Conservation (phyloP, 2,888 invertebrate genomes). For the Pristionchus exspectatus region DNA sequence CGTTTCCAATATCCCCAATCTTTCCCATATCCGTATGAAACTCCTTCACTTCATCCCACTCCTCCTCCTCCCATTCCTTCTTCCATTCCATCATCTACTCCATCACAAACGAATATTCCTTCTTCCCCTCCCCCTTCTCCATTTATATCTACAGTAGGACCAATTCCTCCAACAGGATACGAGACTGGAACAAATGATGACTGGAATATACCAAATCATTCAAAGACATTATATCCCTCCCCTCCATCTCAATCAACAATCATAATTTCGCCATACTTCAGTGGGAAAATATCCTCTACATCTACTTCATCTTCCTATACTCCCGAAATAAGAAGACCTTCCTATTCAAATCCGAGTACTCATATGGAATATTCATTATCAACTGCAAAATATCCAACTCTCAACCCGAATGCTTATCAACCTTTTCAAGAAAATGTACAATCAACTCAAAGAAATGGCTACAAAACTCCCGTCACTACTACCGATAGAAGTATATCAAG, state of each 20-base stretch:
- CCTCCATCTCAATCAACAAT: neutral
- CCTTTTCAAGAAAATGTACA: neutral
- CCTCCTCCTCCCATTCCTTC: neutral
- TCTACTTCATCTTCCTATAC: neutral
- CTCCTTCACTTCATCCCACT: neutral
- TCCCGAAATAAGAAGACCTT: neutral
- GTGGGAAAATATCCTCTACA: neutral
- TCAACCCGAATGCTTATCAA: neutral
- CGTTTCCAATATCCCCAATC: conserved; percentile 44
- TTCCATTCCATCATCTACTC: neutral
- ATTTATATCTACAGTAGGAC: neutral
- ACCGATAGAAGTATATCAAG: neutral
- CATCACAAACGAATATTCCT: neutral
- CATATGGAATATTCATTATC: neutral
- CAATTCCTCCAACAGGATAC: neutral
- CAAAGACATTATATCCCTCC: neutral
- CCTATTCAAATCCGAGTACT: neutral
- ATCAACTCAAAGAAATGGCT: neutral
- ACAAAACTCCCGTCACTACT: neutral
- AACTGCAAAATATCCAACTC: neutral
- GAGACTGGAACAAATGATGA: neutral
- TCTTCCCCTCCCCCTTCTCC: neutral
- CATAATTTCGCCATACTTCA: conserved; percentile 10
- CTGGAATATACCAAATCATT: neutral
- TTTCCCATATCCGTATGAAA: conserved; percentile 18